These are phyloP conservation scores for Tragulus kanchil DNA, from an alignment of 2,113 vertebrate genomes.

Conservation along the genomic window DNA sequence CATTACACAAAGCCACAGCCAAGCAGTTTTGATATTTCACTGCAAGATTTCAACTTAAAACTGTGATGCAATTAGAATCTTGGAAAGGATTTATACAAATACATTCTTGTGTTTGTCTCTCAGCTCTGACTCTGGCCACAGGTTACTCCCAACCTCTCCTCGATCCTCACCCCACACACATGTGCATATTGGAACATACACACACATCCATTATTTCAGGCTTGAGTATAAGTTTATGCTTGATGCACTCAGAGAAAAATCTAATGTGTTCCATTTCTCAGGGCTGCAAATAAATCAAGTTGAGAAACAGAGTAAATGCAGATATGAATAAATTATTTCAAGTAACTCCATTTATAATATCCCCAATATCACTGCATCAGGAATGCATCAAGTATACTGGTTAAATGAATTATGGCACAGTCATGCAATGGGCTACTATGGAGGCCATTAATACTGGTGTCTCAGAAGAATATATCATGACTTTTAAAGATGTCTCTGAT, in stretches of 20 bases:
- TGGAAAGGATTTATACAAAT: constrained; percentile 35
- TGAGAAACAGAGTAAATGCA: constrained; percentile 62
- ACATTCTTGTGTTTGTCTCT: background rate
- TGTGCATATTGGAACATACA: background rate
- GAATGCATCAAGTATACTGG: constrained; percentile 15
- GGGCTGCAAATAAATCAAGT: constrained; percentile 60
- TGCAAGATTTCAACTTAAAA: constrained; percentile 36
- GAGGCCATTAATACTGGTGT: constrained; percentile 58
- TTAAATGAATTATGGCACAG: constrained; percentile 62
- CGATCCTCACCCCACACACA: background rate
- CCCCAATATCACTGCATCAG: constrained; percentile 60
- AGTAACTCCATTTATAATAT: constrained; percentile 68
- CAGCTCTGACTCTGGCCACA: background rate
- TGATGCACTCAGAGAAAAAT: background rate
- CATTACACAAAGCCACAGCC: constrained; percentile 50
- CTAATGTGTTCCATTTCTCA: constrained; percentile 60
- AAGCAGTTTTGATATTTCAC: background rate
- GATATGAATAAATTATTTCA: constrained; percentile 68
- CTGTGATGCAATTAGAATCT: constrained; percentile 43
- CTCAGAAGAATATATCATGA: constrained; percentile 50
- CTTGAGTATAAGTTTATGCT: constrained; percentile 39
- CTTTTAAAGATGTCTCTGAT: constrained; percentile 60
- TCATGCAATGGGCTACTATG: constrained; percentile 4
- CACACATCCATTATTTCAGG: background rate
- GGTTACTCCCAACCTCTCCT: background rate